Evolutionary conservation across 2,888 invertebrate genomes (phyloP), one percentile per base, ranked within the genome.

Genomic region (Microctonus aethiopoides): DNA sequence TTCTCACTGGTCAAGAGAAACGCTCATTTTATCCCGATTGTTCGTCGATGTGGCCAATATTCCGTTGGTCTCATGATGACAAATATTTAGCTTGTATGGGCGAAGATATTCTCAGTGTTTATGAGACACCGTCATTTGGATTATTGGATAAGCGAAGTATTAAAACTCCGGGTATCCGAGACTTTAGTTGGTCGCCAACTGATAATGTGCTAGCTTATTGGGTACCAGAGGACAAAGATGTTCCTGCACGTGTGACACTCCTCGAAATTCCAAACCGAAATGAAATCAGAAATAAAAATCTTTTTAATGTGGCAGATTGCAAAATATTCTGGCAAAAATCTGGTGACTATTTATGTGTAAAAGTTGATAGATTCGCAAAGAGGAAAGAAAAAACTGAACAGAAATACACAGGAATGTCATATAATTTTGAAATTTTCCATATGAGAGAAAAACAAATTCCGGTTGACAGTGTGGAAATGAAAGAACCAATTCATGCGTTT

Each of bases 281-380:
- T 62, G 97, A 97, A 88, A 91, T 93, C 52, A 92, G 98, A 76
- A 95, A 95, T 75, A 98, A 98, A 87, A 99, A 98, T 87, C 89
- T 99, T 69, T 99, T 99, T 90, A 98, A 95, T 74, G 99, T 99
- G 0, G 98, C 98, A 0, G 98, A 98, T 85, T 98, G 98, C 86
- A 97, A 97, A 81, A 95, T 99, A 86, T 97, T 97, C 86, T 99
- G 99, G 99, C 99, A 99, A 87, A 97, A 97, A 87, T 95, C 93
- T 26, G 99, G 99, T 0, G 98, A 99, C 86, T 98, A 97, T 85
- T 89, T 99, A 29, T 98, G 99, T 80, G 98, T 99, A 0, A 98
- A 99, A 89, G 94, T 96, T 0, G 95, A 96, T 85, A 89, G 94
- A 69, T 94, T 92, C 87, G 92, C 94, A 3, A 98, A 97, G 88